Base-by-base conservation (phyloP, 2,113 vertebrate species). In the Hemichromis elongatus region DNA sequence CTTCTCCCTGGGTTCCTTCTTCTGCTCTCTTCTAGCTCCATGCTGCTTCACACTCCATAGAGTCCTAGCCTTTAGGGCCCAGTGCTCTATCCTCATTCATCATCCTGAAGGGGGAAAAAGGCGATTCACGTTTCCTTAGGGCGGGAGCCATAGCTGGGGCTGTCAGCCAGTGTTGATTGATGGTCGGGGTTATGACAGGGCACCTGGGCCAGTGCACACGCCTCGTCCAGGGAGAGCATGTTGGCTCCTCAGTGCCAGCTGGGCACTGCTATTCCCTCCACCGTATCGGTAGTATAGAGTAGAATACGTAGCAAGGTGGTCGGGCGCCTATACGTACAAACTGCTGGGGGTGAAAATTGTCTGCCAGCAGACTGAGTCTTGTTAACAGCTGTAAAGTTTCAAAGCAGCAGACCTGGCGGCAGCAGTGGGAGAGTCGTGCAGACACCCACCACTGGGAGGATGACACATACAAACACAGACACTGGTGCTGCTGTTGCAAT, bases 161-260 rank as follows among this genome's bases (percentile, higher is more conserved):
- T 93, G 93, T 93, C 92, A 88, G 68, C 61, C 85, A 70, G 70
- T 87, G 56, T 77, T 93, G 94, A 96, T 95, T 94, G 95, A 96
- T 95, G 90, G 90, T 86, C n/a, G 75, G 89, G 91, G 91, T 92
- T 93, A 90, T 33, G 28, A 80, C 66, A 86, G 92, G 90, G 88
- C 92, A 92, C 79, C 84, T 84, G 86, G 93, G 89, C 93, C 92
- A 90, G 77, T 88, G 90, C 89, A 83, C 90, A 88, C 18, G 40
- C 79, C 87, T 90, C 53, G 53, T 83, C 59, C 77, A 5, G 79
- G 90, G 92, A 87, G 78, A 40, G 28, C 86, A 33, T 33, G 85
- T 77, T 80, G 90, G 90, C 86, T 85, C 77, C 81, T 57, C 70
- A 33, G 19, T 47, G 61, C 77, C 92, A 89, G 88, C 87, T 83